A percentile compares a stretch with the other conserved stretches of the same genome.
phyloP scores from a whole-genome alignment of 2,113 vertebrate genomes.

The Sclerurus mexicanus region DNA sequence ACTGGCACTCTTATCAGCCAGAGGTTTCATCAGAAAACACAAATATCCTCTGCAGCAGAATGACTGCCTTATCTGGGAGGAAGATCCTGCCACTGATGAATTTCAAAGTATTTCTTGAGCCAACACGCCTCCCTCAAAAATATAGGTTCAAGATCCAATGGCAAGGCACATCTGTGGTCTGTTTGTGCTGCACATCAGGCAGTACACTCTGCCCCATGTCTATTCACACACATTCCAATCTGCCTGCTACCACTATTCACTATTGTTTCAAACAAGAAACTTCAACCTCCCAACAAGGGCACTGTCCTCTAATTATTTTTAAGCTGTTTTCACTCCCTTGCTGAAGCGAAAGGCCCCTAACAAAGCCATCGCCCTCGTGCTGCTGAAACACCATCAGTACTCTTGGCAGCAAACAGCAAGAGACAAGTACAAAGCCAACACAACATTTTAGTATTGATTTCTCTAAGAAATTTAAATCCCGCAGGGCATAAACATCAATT shows the following conservation, averaged over 20 bases:
- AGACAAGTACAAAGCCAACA: slow-evolving; percentile 49
- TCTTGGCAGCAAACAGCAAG: slow-evolving; percentile 34
- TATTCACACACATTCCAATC: not conserved
- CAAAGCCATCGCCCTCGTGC: not conserved
- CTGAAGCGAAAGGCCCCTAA: not conserved
- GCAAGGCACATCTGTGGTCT: not conserved
- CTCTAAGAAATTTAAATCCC: slow-evolving; percentile 65
- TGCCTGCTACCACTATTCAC: not conserved
- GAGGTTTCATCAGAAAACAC: slow-evolving; percentile 27
- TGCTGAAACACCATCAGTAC: slow-evolving; percentile 24
- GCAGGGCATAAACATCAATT: slow-evolving; percentile 56
- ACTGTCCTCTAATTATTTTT: not conserved
- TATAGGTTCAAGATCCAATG: not conserved
- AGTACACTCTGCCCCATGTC: not conserved
- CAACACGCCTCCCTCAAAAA: not conserved
- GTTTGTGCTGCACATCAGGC: not conserved
- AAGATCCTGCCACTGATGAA: slow-evolving; percentile 37
- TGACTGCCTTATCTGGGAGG: not conserved
- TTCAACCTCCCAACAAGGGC: not conserved
- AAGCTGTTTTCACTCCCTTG: not conserved
- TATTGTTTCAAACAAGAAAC: not conserved
- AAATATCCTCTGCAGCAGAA: slow-evolving; percentile 32
- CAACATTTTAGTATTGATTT: slow-evolving; percentile 65
- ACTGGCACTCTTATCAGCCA: slow-evolving; percentile 9
- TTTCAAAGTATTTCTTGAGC: not conserved